A percentile compares a stretch with the other conserved stretches of the same genome.
phyloP scores from a whole-genome alignment of 2,797 vertebrate species.

The Sebastolobus altivelis region DNA sequence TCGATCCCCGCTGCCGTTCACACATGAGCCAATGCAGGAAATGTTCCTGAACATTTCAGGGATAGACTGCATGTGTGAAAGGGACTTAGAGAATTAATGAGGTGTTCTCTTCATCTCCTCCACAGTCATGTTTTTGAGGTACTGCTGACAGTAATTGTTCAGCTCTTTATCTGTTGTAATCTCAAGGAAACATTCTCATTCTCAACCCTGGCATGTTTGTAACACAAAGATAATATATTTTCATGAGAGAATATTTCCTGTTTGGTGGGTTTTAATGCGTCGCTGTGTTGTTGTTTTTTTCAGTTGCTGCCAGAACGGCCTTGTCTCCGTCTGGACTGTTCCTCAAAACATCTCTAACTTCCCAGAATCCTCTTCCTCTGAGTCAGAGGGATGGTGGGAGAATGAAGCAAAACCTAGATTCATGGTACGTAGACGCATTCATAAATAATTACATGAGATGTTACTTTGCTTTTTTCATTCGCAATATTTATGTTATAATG shows the following conservation, averaged over 20 bases:
- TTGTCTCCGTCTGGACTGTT: slow-evolving; percentile 95
- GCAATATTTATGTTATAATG: not conserved
- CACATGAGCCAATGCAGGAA: too few species aligned
- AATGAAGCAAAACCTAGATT: slow-evolving; percentile 86
- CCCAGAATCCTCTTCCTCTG: slow-evolving; percentile 80
- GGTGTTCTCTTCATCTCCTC: too few species aligned
- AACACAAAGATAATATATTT: not conserved
- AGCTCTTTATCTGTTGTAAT: not conserved
- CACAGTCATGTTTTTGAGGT: too few species aligned
- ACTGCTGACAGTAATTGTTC: not conserved
- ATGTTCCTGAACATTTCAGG: too few species aligned
- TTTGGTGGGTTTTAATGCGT: not conserved
- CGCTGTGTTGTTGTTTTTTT: slow-evolving; percentile 22
- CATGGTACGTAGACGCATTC: slow-evolving; percentile 51
- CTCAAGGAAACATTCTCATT: not conserved
- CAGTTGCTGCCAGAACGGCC: slow-evolving; percentile 96
- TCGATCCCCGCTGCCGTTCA: too few species aligned
- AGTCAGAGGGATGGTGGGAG: slow-evolving; percentile 92
- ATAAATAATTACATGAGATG: not conserved
- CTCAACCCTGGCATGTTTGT: not conserved
- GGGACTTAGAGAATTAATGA: too few species aligned
- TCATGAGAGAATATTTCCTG: not conserved
- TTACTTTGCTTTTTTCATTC: not conserved
- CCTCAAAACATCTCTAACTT: slow-evolving; percentile 86
- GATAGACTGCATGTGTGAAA: too few species aligned